phyloP scores from a whole-genome alignment of 2,888 invertebrate genomes.

The Erebia aethiops region DNA sequence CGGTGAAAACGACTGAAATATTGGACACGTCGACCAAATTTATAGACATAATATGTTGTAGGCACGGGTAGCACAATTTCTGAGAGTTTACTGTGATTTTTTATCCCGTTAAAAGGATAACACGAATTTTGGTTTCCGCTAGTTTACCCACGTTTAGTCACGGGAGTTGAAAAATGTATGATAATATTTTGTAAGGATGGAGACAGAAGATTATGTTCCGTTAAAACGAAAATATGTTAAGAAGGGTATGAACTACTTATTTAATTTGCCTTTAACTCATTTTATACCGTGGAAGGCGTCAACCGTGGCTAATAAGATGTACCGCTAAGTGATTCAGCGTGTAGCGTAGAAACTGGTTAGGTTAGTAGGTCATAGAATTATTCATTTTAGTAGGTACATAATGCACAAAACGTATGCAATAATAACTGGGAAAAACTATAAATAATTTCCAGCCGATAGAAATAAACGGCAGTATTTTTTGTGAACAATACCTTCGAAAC shows the following conservation, averaged over 20 bases:
- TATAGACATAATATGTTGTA: slow-evolving; percentile 79
- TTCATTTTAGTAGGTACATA: too few relatives aligned
- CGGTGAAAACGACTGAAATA: slow-evolving; percentile 79
- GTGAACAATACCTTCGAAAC: slow-evolving; percentile 51
- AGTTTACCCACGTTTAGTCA: slow-evolving; percentile 18
- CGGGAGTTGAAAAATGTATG: slow-evolving; percentile 12
- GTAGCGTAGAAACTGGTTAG: too few relatives aligned
- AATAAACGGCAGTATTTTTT: slow-evolving; percentile 27
- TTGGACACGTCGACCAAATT: slow-evolving; percentile 78
- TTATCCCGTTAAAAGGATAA: slow-evolving; percentile 58
- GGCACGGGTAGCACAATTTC: slow-evolving; percentile 69
- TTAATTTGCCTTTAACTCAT: too few relatives aligned
- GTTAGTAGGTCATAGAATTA: too few relatives aligned
- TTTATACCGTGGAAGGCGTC: too few relatives aligned
- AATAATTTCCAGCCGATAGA: slow-evolving; percentile 7
- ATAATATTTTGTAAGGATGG: not conserved
- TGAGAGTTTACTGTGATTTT: slow-evolving; percentile 73
- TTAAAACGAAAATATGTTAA: not conserved
- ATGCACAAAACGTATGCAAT: not conserved
- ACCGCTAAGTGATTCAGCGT: too few relatives aligned
- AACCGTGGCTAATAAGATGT: too few relatives aligned
- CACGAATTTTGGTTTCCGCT: slow-evolving; percentile 39
- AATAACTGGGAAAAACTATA: not conserved
- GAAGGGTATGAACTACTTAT: not conserved
- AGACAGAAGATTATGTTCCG: not conserved